Evolutionary conservation across 2,888 invertebrate genomes (phyloP).

Genomic region (Xylota segnis): DNA sequence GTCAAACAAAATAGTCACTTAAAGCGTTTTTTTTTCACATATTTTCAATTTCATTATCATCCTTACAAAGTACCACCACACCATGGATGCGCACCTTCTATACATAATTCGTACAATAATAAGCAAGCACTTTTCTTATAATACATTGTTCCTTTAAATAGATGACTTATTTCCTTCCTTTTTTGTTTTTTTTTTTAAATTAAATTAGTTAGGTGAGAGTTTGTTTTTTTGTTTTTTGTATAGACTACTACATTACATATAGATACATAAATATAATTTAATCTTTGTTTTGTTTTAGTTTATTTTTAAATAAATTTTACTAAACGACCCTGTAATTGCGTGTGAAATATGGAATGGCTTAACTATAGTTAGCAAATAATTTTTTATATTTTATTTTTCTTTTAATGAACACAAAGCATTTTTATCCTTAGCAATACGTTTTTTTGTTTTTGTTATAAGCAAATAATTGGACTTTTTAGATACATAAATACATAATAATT

Average conservation of each 20-base stretch:
- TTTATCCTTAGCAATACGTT: slow-evolving; percentile 43
- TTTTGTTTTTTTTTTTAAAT: slow-evolving; percentile 20
- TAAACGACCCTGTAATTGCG: slow-evolving; percentile 77
- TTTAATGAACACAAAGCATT: slow-evolving; percentile 70
- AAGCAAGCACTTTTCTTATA: slow-evolving; percentile 74
- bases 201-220: slow-evolving; percentile 56
- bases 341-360: slow-evolving; percentile 60
- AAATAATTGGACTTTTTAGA: slow-evolving; percentile 63
- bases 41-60: slow-evolving; percentile 21
- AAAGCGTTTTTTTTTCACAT: slow-evolving; percentile 73
- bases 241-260: slow-evolving; percentile 62
- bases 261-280: slow-evolving; percentile 71
- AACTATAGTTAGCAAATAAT: slow-evolving; percentile 64
- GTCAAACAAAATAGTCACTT: slow-evolving; percentile 59
- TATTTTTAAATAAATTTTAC: slow-evolving; percentile 75
- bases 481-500: slow-evolving; percentile 49
- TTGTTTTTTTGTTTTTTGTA: slow-evolving; percentile 29
- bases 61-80: slow-evolving; percentile 41
- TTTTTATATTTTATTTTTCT: slow-evolving; percentile 26
- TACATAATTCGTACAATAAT: slow-evolving; percentile 48
- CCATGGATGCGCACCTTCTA: slow-evolving; percentile 17
- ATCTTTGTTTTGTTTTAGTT: slow-evolving; percentile 48
- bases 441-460: slow-evolving; percentile 31
- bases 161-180: slow-evolving; percentile 35
- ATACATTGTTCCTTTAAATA: slow-evolving; percentile 58